Evolutionary conservation across 2,113 vertebrate genomes (phyloP), one percentile per base, ranked within the genome.

Genomic region (Cyanocitta stelleri): DNA sequence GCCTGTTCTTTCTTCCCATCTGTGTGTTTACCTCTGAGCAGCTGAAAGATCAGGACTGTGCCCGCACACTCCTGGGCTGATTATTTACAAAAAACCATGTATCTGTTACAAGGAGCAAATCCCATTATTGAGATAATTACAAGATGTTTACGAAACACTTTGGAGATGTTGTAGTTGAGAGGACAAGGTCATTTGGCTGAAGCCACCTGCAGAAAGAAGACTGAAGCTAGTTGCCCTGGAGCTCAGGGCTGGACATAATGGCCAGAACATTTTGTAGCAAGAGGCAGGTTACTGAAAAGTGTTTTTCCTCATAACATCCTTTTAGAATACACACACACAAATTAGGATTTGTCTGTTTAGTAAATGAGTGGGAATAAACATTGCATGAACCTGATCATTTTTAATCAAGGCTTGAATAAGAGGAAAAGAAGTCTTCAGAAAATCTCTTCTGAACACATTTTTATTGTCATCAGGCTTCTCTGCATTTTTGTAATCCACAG

Each of bases 11-110:
- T 87, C 80, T 92, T 84, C 73, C 96, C 80, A 93, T 92, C 95
- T 96, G 94, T 48, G 52, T 84, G 79, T 95, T 95, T 91, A 89
- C 86, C 80, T 95, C 91, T 41, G 84, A 95, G 89, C 91, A 89
- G 86, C 86, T 95, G 93, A 87, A 73, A 96, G 83, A 96, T 81
- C 67, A 81, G 55, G 55, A 26, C 76, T 49, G 64, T 77, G 63
- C 79, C 74, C 64, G 68, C 79, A 56, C 48, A 26, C 68, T 95
- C 76, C 88, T 84, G 88, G 64, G 95, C 63, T 61, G 84, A 39
- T 87, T 77, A 74, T 81, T 95, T 84, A 61, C 83, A 29, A 77
- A 83, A 82, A n/a, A 3, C 29, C 15, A 6, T 23, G 35, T 52
- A 20, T 67, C 73, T 89, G 48, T 75, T 48, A 61, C 73, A 81